Conservation (phyloP, 2,113 vertebrate species). For the Prochilodus magdalenae region DNA sequence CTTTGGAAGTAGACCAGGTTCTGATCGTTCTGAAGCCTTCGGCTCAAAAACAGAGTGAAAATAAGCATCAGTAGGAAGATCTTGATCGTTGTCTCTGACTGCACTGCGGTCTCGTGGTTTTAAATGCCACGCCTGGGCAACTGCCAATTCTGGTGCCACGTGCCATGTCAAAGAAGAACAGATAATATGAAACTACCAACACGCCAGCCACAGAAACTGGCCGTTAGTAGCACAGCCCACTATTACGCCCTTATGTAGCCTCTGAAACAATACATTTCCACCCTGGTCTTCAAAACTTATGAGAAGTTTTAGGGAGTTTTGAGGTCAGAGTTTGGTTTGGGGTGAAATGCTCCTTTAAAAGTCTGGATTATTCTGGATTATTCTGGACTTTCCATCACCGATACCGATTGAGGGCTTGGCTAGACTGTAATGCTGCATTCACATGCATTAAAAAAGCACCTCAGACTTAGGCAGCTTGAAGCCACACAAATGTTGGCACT, state of each 20-base stretch:
- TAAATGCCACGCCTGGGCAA: constrained; percentile 59
- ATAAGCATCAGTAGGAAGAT: constrained; percentile 24
- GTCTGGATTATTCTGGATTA: no score
- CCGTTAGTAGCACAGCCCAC: constrained; percentile 28
- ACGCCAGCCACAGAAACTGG: constrained; percentile 22
- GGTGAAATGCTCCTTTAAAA: no score
- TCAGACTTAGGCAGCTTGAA: no score
- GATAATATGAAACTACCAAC: constrained; percentile 57
- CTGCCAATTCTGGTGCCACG: constrained; percentile 63
- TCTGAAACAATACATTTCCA: background rate
- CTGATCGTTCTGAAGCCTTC: background rate
- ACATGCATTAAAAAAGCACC: no score
- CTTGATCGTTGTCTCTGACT: background rate
- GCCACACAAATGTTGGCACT: no score
- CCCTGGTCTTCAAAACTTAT: background rate
- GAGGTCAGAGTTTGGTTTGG: no score
- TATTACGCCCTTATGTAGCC: constrained; percentile 5
- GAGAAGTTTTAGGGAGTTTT: no score
- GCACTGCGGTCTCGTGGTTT: constrained; percentile 50
- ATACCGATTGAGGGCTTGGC: no score
- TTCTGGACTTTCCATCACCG: no score
- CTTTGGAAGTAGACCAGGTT: background rate
- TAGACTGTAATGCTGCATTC: no score
- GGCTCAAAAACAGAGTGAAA: background rate
- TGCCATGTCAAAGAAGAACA: constrained; percentile 53